These are phyloP conservation scores for Macrostomum cliftonense DNA, from an alignment of 2,888 invertebrate species.

Conservation along the genomic window DNA sequence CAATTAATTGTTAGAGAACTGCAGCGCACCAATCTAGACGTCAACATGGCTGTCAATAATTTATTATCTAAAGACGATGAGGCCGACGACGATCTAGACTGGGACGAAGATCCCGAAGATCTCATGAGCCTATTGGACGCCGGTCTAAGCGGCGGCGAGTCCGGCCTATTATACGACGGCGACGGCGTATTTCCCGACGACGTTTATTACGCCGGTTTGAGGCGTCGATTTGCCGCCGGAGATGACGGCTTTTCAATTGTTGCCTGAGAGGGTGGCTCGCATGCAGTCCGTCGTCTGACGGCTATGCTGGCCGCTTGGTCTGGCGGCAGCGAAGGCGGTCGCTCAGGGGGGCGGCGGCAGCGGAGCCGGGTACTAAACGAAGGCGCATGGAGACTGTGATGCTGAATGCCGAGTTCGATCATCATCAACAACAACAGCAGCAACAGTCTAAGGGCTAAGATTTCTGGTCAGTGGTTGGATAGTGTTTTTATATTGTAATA, in stretches of 20 bases:
- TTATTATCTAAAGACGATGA: constrained; percentile 91
- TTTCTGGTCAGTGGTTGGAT: background rate
- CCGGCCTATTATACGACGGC: constrained; percentile 83
- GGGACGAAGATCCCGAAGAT: constrained; percentile 49
- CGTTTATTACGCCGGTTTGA: constrained; percentile 45
- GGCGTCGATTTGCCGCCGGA: too few relatives aligned
- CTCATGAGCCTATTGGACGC: constrained; percentile 77
- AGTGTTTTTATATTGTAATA: too few relatives aligned
- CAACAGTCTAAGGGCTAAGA: constrained; percentile 39
- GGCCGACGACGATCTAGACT: constrained; percentile 64
- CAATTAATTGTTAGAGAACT: constrained; percentile 87
- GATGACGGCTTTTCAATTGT: too few relatives aligned
- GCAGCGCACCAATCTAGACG: constrained; percentile 76
- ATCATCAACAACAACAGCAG: constrained; percentile 61
- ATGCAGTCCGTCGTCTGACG: too few relatives aligned
- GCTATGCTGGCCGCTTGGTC: too few relatives aligned
- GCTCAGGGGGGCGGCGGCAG: too few relatives aligned
- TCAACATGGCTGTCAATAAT: constrained; percentile 96
- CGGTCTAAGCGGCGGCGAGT: constrained; percentile 65
- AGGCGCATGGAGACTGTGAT: background rate
- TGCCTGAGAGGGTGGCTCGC: too few relatives aligned
- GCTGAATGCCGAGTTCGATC: constrained; percentile 52
- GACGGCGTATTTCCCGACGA: constrained; percentile 56
- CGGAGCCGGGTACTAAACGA: background rate
- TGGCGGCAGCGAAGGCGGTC: too few relatives aligned